phyloP scores from a whole-genome alignment of 1,140 invertebrate species.

The Brachionus angularis region DNA sequence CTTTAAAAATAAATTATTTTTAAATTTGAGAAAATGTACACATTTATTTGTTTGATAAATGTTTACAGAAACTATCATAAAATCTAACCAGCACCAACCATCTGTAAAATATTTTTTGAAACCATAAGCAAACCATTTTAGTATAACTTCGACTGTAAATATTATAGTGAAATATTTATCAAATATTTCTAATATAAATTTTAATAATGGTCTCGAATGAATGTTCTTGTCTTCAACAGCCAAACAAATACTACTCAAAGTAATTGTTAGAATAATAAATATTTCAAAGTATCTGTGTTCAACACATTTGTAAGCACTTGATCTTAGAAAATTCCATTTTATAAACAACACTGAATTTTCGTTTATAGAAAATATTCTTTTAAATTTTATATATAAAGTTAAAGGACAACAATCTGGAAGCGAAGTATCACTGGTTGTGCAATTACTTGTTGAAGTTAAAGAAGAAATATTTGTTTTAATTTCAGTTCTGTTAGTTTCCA shows the following conservation, averaged over 20 bases:
- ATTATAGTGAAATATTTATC: slow-evolving; percentile 96
- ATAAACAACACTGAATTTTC: too few relatives aligned
- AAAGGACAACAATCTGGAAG: too few relatives aligned
- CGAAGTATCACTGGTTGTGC: too few relatives aligned
- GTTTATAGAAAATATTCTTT: too few relatives aligned
- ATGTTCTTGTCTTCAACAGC: slow-evolving; percentile 94
- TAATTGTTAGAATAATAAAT: slow-evolving; percentile 34
- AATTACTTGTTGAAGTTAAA: too few relatives aligned
- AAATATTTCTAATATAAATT: slow-evolving; percentile 89
- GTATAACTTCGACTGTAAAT: slow-evolving; percentile 96
- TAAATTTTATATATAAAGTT: too few relatives aligned
- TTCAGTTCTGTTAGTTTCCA: too few relatives aligned
- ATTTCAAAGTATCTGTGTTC: neutral
- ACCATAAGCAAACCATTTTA: slow-evolving; percentile 94
- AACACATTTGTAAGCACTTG: neutral
- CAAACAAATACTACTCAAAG: slow-evolving; percentile 27
- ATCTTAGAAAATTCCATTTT: too few relatives aligned
- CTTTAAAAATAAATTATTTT: slow-evolving; percentile 50
- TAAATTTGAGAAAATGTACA: slow-evolving; percentile 40
- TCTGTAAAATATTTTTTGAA: slow-evolving; percentile 96
- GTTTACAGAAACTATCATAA: slow-evolving; percentile 96
- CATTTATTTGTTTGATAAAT: slow-evolving; percentile 18
- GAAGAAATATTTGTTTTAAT: too few relatives aligned
- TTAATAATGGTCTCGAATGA: slow-evolving; percentile 74
- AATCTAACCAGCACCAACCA: slow-evolving; percentile 98